These are phyloP conservation scores for Otolemur garnettii DNA, from an alignment of 2,113 vertebrate species.

Conservation along the genomic window DNA sequence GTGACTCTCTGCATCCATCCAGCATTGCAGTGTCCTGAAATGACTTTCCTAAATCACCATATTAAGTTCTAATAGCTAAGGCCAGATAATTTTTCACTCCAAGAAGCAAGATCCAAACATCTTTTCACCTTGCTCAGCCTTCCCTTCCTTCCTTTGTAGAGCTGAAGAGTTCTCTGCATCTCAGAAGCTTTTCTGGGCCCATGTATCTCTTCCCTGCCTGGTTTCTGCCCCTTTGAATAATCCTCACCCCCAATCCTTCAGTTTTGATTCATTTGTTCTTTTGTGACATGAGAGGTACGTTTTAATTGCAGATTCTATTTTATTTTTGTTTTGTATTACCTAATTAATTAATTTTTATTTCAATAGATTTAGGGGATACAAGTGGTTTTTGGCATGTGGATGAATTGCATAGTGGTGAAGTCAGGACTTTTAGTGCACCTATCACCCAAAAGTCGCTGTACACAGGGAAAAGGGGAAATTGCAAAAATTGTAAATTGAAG, in stretches of 20 bases:
- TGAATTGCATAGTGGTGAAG: too few species aligned
- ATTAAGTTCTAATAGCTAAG: neutral
- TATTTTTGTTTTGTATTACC: too few species aligned
- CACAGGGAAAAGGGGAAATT: too few species aligned
- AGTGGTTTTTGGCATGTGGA: too few species aligned
- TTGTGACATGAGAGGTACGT: conserved; percentile 1
- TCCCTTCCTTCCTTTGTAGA: neutral
- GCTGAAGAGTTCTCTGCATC: neutral
- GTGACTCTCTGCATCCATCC: neutral
- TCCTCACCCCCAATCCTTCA: neutral
- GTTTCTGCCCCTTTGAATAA: neutral
- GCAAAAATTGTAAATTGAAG: too few species aligned
- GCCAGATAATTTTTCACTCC: neutral
- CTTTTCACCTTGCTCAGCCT: neutral
- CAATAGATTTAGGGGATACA: too few species aligned
- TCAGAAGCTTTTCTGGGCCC: neutral
- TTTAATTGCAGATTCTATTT: conserved; percentile 18
- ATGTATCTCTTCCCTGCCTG: neutral
- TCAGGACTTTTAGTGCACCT: too few species aligned
- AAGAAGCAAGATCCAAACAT: neutral
- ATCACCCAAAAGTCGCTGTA: too few species aligned
- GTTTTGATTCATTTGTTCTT: conserved; percentile 23
- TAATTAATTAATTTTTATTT: too few species aligned
- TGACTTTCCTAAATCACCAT: neutral
- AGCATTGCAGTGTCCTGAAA: neutral